Evolutionary conservation across 2,888 invertebrate species (phyloP), one percentile per base, ranked within the genome.

Genomic region (Xestia xanthographa): DNA sequence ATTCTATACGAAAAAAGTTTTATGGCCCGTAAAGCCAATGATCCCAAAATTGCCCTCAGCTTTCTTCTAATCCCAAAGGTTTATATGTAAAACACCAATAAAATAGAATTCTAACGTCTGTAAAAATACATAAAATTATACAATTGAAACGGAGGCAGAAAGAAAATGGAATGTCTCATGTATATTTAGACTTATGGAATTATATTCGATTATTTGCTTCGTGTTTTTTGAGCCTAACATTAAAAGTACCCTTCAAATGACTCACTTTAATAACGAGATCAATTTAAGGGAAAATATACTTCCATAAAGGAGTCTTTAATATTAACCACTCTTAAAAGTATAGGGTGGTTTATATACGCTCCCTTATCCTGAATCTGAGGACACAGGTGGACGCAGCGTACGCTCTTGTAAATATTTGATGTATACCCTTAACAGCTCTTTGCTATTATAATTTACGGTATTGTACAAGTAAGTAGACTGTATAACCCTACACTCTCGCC

Each of bases 381-480:
- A 89, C 94, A 90, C 95, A 95, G 95, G 95, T 95, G 95, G 94
- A 93, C 92, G 88, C 86, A 86, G 89, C 89, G 91, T 91, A 87
- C 90, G 86, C 88, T 87, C 87, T 89, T 90, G 90, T 95, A 93
- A 95, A 95, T 95, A 95, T 95, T 95, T 94, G 92, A 95, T 95
- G 93, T 91, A 91, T 88, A 90, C 88, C 90, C 93, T 91, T 93
- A 93, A 92, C 93, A 92, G 91, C 92, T 92, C 90, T 88, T 87
- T 89, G 91, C 90, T 90, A 90, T 92, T 91, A 92, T 90, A 89
- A 88, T 88, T 85, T 84, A 84, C 82, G 74, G 83, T 86, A 84
- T 86, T 82, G 82, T 83, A 79, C 65, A 79, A 76, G 80, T 82
- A 66, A 67, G 70, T 71, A 71, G 50, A 56, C 62, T 14, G 48